These are phyloP conservation scores for Numida meleagris DNA, from an alignment of 2,113 vertebrate species.

Conservation along the genomic window DNA sequence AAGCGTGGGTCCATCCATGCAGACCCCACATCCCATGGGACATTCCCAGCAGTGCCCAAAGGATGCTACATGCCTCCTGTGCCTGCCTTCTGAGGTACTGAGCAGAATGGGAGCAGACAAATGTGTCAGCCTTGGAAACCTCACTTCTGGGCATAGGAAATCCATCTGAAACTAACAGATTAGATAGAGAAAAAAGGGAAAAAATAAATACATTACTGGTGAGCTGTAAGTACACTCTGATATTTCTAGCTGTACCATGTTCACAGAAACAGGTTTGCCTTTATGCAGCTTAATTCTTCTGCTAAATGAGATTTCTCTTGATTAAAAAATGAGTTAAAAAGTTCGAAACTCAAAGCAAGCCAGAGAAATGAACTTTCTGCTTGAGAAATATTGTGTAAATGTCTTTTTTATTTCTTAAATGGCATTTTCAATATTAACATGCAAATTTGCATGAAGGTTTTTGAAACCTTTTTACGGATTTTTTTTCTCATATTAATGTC, in stretches of 20 bases:
- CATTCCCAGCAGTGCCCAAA: neutral
- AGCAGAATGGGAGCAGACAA: neutral
- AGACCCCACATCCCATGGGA: neutral
- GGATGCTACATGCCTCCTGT: fast-evolving
- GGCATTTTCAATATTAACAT: neutral
- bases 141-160: neutral
- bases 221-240: neutral
- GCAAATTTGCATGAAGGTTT: fast-evolving
- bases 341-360: neutral
- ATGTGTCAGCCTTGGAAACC: neutral
- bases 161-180: neutral
- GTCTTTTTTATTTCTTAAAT: neutral
- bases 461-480: neutral
- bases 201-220: fast-evolving
- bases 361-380: neutral
- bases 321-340: neutral
- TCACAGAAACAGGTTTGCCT: neutral
- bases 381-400: neutral
- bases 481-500: neutral
- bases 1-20: neutral
- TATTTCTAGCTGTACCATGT: neutral
- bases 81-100: neutral
- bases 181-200: neutral
- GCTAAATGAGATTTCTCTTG: neutral
- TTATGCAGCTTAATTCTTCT: neutral